Evolutionary conservation across 2,888 invertebrate species (phyloP), one percentile per base, ranked within the genome.

Genomic region (Opisthograptis luteolata): DNA sequence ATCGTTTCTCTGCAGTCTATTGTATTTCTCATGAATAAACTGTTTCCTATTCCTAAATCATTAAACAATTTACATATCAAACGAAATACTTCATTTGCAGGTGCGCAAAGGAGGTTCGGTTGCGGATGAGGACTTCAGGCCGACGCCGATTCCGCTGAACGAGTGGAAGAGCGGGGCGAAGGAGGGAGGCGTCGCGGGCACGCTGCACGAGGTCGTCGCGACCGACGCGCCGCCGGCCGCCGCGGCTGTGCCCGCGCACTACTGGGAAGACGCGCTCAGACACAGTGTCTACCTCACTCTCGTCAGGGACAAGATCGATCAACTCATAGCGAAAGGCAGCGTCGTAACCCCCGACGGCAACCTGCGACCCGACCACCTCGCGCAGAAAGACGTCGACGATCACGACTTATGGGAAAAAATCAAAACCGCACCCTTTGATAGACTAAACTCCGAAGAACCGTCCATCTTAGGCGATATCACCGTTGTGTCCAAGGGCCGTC

Each of bases 211-310:
- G 39, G 66, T 71, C 4, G 68, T 77, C 40, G 61, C 67, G 27
- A 78, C 79, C 10, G 76, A 75, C 7, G 49, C 65, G 3, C 64
- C 77, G 7, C 64, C 71, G 0, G 46, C 73, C 1, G 62, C 64
- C 13, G 75, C 76, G 13, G 74, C 69, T 0, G 55, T 80, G 13
- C 87, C 86, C 1, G 89, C 92, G 1, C 88, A 83, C 60, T 90
- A 90, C 64, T 95, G 95, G 95, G 94, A 94, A 74, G 92, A 92
- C 48, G 94, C 94, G 1, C 76, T 95, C 22, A 91, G 93, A 50
- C 94, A 94, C 79, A 93, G 94, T 55, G 92, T 93, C 3, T 93
- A 93, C 66, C 87, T 94, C 58, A 93, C 94, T 1, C 84, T 95
- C 7, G 85, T 92, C 41, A 79, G 92, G 57, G 92, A 93, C 65